These are phyloP conservation scores for Selenia dentaria DNA, from an alignment of 2,888 invertebrate species.

Conservation along the genomic window DNA sequence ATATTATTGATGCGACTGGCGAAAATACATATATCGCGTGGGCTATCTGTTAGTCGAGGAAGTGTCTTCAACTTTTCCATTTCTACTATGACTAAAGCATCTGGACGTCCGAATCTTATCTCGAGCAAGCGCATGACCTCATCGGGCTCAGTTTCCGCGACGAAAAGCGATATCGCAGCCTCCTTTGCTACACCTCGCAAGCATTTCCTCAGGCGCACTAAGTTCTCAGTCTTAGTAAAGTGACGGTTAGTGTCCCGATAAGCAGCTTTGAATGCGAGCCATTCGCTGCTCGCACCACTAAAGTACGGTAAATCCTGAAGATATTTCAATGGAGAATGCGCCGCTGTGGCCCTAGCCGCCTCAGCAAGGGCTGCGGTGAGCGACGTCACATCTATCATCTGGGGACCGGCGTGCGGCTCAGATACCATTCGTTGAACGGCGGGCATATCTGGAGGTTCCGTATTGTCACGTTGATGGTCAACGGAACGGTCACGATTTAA, in stretches of 20 bases:
- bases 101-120: not conserved
- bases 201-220: not conserved
- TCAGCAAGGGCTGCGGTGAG: not conserved
- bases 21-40: not conserved
- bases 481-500: too few relatives aligned
- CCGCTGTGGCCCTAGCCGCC: not conserved
- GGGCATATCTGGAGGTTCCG: not conserved
- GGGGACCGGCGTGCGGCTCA: not conserved
- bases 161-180: not conserved
- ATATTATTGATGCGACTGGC: not conserved
- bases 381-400: not conserved
- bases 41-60: not conserved
- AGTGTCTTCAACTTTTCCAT: not conserved
- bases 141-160: not conserved
- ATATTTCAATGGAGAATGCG: not conserved
- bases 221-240: not conserved
- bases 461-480: not conserved
- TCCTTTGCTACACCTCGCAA: not conserved
- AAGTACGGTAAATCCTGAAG: not conserved
- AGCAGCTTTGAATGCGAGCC: not conserved
- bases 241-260: not conserved
- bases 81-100: not conserved
- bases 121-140: not conserved
- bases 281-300: not conserved
- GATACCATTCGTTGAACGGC: too few relatives aligned